Evolutionary conservation across 2,113 vertebrate species (phyloP), one percentile per base, ranked within the genome.

Genomic region (Coracopsis vasa): DNA sequence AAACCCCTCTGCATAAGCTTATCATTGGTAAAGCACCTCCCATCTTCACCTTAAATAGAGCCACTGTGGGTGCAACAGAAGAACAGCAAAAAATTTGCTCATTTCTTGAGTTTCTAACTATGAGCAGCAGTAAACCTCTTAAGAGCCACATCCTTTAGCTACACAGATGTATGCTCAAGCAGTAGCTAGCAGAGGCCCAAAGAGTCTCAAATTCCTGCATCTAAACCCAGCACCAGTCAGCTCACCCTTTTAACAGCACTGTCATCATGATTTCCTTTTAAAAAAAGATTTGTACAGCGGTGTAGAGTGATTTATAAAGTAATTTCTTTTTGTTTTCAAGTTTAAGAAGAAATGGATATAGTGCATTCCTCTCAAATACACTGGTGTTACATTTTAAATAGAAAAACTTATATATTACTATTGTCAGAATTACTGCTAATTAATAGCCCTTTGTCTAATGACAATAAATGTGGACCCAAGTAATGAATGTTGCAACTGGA

Each of bases 151-250:
- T 71, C 39, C 29, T 67, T 73, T 70, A 60, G 13, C 75, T 58
- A 4, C 5, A 20, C 1, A 80, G 50, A 42, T 0, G 1, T 3
- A 17, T 3, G 10, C 24, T 67, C 25, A 10, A 60, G 66, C 29
- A 58, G 29, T 20, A 84, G 39, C 45, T 58, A 65, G 24, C 48
- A 70, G 35, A 37, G 15, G 65, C 31, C 44, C 51, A 37, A 12
- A 41, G 25, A 56, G 17, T 29, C n/a, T 82, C 45, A 71, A 29
- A 80, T 27, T 50, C 37, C 83, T 65, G 17, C 21, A 33, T 18
- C 19, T 23, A 82, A 87, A 45, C 39, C 27, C 35, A 65, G 21
- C 42, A 62, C 6, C 50, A 44, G 10, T 4, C 64, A 73, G 41
- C 7, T 53, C 39, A 75, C 11, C 47, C 25, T 61, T 81, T 69